Percentiles rank a stretch among this genome's conserved stretches.
Evolutionary conservation across 1,140 invertebrate species (phyloP).

Genomic region (Drosophila subobscura): DNA sequence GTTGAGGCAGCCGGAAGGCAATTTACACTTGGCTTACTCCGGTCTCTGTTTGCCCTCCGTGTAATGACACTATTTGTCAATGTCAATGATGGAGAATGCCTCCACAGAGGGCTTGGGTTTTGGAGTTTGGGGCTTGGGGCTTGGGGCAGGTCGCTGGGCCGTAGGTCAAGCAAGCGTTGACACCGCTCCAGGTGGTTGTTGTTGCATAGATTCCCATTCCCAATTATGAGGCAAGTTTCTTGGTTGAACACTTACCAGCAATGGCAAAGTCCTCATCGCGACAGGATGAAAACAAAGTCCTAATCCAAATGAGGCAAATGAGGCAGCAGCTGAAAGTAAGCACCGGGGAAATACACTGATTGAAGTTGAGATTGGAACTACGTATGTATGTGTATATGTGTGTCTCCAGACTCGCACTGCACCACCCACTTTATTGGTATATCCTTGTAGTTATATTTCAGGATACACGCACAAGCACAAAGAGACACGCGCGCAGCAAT

Average conservation of each 20-base stretch:
- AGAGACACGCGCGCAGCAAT: slow-evolving; percentile 60
- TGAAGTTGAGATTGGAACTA: background rate
- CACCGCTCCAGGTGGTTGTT: slow-evolving; percentile 1
- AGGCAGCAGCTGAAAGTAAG: slow-evolving; percentile 34
- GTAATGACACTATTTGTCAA: slow-evolving; percentile 75
- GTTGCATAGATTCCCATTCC: slow-evolving; percentile 26
- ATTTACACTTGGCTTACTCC: slow-evolving; percentile 63
- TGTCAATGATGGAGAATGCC: slow-evolving; percentile 44
- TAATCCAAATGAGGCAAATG: slow-evolving; percentile 21
- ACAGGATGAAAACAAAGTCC: slow-evolving; percentile 28
- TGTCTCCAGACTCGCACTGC: slow-evolving; percentile 32
- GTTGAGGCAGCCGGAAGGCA: slow-evolving; percentile 64
- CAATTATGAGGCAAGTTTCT: background rate
- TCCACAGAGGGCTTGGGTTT: too few relatives aligned
- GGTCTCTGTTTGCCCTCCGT: slow-evolving; percentile 21
- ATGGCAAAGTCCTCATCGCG: slow-evolving; percentile 67
- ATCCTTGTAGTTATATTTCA: slow-evolving; percentile 49
- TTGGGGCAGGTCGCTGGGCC: slow-evolving; percentile 41
- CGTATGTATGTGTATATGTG: too few relatives aligned
- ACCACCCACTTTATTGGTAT: slow-evolving; percentile 50
- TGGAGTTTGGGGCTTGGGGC: too few relatives aligned
- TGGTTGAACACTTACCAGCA: slow-evolving; percentile 52
- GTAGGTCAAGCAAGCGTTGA: slow-evolving; percentile 62
- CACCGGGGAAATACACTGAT: slow-evolving; percentile 16
- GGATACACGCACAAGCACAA: slow-evolving; percentile 19